Conservation (phyloP, 2,113 vertebrate genomes). For the Muntiacus reevesi region DNA sequence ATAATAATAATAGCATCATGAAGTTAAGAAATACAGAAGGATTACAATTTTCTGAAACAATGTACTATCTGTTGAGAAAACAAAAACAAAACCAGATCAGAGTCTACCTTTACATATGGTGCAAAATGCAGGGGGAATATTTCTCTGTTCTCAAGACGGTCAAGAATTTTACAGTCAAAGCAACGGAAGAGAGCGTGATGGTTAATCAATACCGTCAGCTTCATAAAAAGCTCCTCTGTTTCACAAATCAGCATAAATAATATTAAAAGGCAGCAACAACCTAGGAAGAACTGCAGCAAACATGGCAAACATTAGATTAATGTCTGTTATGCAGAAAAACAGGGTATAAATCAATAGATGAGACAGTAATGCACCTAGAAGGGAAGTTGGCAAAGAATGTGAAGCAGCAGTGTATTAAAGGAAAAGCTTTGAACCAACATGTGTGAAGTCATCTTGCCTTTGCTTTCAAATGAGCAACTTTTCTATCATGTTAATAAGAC, state of each 20-base stretch:
- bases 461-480: not conserved
- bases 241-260: not conserved
- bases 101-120: accelerated
- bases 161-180: not conserved
- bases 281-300: too few species aligned
- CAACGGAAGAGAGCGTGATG: not conserved
- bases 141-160: not conserved
- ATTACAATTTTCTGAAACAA: not conserved
- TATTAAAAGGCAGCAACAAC: not conserved
- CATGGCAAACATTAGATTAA: not conserved
- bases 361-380: not conserved
- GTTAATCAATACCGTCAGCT: not conserved
- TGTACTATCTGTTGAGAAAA: not conserved
- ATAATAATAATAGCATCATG: not conserved
- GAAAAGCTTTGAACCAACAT: not conserved
- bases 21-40: not conserved
- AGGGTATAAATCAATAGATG: not conserved
- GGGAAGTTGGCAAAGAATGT: not conserved
- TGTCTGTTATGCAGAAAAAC: not conserved
- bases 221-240: not conserved
- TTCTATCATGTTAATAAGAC: not conserved
- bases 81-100: not conserved
- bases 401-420: not conserved
- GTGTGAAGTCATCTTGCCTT: too few species aligned
- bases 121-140: not conserved